phyloP scores from a whole-genome alignment of 2,888 invertebrate species.

The Ceraclea dissimilis region DNA sequence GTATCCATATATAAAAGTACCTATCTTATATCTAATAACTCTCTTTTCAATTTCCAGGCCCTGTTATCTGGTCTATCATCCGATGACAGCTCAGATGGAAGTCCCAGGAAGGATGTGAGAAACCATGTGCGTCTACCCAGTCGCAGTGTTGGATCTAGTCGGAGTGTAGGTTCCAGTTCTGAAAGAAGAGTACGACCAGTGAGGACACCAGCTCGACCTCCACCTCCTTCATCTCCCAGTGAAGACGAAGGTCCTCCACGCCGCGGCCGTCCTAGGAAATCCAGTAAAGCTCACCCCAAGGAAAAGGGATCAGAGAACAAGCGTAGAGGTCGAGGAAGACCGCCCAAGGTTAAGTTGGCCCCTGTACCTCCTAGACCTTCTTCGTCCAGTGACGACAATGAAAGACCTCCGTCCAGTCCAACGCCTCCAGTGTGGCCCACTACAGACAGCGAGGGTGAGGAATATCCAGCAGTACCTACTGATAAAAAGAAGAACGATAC shows the following conservation, averaged over 20 bases:
- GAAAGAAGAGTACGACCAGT: conserved; percentile 8
- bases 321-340: conserved; percentile 38
- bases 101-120: neutral
- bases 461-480: conserved; percentile 34
- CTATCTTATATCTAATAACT: too few relatives aligned
- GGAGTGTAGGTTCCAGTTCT: conserved; percentile 27
- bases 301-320: conserved; percentile 35
- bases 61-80: conserved; percentile 56
- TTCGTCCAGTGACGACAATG: conserved; percentile 28
- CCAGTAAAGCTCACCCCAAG: conserved; percentile 15
- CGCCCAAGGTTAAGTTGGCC: conserved; percentile 39
- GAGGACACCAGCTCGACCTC: conserved; percentile 31
- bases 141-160: conserved; percentile 28
- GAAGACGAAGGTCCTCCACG: conserved; percentile 34
- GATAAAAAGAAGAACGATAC: conserved; percentile 68
- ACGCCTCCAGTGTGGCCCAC: conserved; percentile 23
- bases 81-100: conserved; percentile 31
- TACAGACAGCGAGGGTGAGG: conserved; percentile 34
- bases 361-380: conserved; percentile 30
- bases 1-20: neutral
- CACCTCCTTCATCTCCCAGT: conserved; percentile 32
- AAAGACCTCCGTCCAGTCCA: conserved; percentile 28
- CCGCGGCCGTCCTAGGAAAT: conserved; percentile 31
- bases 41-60: conserved; percentile 34
- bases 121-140: conserved; percentile 32